Evolutionary conservation across 1,140 invertebrate species (phyloP).

Genomic region (Trichogramma pretiosum): DNA sequence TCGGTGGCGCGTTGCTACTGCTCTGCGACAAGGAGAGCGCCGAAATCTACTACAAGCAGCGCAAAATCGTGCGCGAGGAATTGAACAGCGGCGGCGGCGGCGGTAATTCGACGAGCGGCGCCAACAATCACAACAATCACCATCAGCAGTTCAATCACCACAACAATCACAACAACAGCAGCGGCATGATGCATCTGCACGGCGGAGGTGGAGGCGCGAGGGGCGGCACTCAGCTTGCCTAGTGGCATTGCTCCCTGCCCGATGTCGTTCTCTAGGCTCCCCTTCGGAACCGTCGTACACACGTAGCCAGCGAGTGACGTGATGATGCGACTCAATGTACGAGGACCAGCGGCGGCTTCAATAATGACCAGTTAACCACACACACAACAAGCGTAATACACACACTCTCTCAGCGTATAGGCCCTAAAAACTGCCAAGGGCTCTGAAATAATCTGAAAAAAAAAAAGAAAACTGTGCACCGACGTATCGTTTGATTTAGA

Average conservation of each 20-base stretch:
- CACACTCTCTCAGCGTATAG: too few species aligned
- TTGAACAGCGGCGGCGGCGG: slow-evolving; percentile 43
- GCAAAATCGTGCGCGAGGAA: slow-evolving; percentile 71
- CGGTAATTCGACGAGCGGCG: neutral
- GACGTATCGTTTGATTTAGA: too few species aligned
- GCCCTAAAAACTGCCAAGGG: too few species aligned
- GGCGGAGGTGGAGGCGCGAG: too few species aligned
- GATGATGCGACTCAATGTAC: too few species aligned
- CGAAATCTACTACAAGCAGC: slow-evolving; percentile 96
- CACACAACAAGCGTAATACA: too few species aligned
- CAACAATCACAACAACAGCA: neutral
- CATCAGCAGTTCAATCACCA: neutral
- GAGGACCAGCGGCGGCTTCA: too few species aligned
- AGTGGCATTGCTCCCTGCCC: slow-evolving; percentile 69
- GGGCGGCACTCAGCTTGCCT: slow-evolving; percentile 48
- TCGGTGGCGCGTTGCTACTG: slow-evolving; percentile 85
- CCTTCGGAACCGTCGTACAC: too few species aligned
- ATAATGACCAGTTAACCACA: too few species aligned
- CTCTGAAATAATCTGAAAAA: too few species aligned
- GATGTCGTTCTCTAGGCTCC: slow-evolving; percentile 60
- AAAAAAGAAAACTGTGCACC: too few species aligned
- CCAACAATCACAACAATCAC: slow-evolving; percentile 20
- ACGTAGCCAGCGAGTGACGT: too few species aligned
- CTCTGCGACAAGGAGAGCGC: slow-evolving; percentile 96
- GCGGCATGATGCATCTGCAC: slow-evolving; percentile 30